Evolutionary conservation across 2,888 invertebrate genomes (phyloP), one percentile per base, ranked within the genome.

Genomic region (Oxytorus armatus): DNA sequence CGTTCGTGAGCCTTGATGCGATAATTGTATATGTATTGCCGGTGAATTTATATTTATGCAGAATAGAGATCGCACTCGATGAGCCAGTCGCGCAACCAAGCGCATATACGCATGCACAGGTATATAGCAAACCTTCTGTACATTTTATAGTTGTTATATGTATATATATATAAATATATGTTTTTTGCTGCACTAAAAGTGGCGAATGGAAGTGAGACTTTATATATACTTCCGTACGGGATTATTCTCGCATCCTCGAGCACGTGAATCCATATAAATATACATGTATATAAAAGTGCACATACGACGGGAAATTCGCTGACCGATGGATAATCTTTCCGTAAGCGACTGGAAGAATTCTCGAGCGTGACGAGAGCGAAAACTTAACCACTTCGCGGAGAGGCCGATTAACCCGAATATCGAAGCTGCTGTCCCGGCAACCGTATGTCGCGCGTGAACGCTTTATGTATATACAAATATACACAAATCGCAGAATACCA

Each of bases 321-420:
- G 57, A 49, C 18, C 59, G 51, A 70, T 42, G 57, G 69, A 65
- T 79, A 55, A 80, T 81, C 82, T 77, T n/a, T 72, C 53, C 57
- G 70, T 79, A 59, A 66, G 66, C 74, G 55, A 61, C 29, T 36
- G 66, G 63, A 61, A 69, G 72, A 78, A 78, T 68, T 61, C 66
- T 70, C 57, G 73, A 79, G 80, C 81, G 68, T 83, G 79, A 81
- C 81, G 74, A 66, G 66, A 73, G 65, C 66, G 59, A 75, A n/a
- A n/a, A 70, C 72, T 83, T 73, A 65, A 59, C 57, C 69, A 68
- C 61, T 70, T 66, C 68, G 72, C 72, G 63, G 77, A 77, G 77
- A 77, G 65, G 68, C 79, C 81, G 81, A 84, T 82, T 84, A 79
- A 84, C 82, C 83, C 76, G 75, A 81, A 84, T 84, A 84, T 79